Evolutionary conservation across 2,888 invertebrate species (phyloP), one percentile per base, ranked within the genome.

Genomic region (Subacronicta megacephala): DNA sequence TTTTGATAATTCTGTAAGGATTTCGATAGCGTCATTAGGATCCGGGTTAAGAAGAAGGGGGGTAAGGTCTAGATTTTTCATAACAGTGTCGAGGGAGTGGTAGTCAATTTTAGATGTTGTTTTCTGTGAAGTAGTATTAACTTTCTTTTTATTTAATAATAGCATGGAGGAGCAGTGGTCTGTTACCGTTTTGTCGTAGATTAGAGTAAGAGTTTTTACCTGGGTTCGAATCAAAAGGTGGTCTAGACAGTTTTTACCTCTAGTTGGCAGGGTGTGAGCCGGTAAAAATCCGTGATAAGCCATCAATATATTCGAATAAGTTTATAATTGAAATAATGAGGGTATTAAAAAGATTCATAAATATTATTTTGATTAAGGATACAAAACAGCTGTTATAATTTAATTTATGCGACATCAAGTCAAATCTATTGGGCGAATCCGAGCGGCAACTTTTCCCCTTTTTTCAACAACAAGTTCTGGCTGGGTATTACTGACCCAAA

Each of bases 201-300:
- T 52, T 6, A 74, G 23, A 0, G 53, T 36, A 3, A n/a, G 17
- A 1, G 40, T 16, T 17, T 9, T 9, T 5, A 12, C 1, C 18
- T 17, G 18, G 12, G 10, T 35, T 33, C 10, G 55, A 36, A 41
- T 53, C 65, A 38, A 17, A 55, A 17, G 10, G 37, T 46, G 52
- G 6, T 73, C 72, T 0, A 77, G n/a, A 37, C 74, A 72, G 13
- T 54, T 66, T 2, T 15, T 36, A 1, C 45, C 45, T 23, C 45
- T 35, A 3, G 45, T 46, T 1, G 45, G 45, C 1, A 23, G 16
- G 1, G 45, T 46, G 10, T 46, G 45, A 13, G 45, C 45, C 9
- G 45, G 45, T 2, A 46, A 23, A 10, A 36, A 46, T 13, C 36
- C 45, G 3, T 46, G 45, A 15, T 9, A 46, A 1, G 45, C 45